These are phyloP conservation scores for Anarhynchus alexandrinus DNA, from an alignment of 2,113 vertebrate genomes.

Conservation along the genomic window DNA sequence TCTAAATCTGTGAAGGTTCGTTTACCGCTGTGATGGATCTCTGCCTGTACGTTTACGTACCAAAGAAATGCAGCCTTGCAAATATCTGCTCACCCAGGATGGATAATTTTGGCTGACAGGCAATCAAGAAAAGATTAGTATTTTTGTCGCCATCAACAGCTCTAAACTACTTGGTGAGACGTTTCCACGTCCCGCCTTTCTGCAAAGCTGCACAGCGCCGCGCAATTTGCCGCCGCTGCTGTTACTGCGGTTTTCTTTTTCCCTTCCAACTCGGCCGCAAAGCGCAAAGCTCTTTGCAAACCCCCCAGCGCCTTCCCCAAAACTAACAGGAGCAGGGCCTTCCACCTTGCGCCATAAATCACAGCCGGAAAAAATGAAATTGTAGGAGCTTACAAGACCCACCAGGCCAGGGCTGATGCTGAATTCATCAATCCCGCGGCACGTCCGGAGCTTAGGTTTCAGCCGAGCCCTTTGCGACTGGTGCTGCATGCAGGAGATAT, in stretches of 20 bases:
- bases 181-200: neutral
- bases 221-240: neutral
- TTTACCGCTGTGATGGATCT: neutral
- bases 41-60: neutral
- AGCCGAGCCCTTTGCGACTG: neutral
- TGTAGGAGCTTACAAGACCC: neutral
- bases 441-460: neutral
- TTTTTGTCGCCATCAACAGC: neutral
- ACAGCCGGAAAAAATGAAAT: neutral
- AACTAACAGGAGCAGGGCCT: neutral
- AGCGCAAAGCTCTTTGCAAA: neutral
- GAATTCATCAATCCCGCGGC: neutral
- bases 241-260: neutral
- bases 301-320: neutral
- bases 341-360: neutral
- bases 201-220: neutral
- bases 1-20: neutral
- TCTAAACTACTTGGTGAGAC: neutral
- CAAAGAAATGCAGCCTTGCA: neutral
- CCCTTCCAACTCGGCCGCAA: neutral
- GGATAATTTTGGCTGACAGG: slow-evolving; percentile 22
- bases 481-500: neutral
- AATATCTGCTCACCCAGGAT: neutral
- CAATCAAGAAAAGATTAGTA: neutral
- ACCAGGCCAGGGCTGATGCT: neutral